Evolutionary conservation across 2,797 vertebrate genomes (phyloP), one percentile per base, ranked within the genome.

Genomic region (Myripristis murdjan): DNA sequence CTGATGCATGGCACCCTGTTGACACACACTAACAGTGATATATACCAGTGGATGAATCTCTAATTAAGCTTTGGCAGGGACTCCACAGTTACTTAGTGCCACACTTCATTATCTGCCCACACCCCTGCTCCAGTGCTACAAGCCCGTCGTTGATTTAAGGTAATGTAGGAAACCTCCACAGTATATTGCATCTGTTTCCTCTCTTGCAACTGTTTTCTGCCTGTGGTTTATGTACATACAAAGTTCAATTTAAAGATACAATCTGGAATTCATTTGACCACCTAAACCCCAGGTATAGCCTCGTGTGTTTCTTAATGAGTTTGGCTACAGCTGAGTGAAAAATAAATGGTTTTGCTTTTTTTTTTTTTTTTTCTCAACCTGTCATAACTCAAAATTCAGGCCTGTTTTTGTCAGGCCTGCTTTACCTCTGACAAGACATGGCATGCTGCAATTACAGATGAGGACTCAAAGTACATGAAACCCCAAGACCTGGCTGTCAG

Each of bases 11-110:
- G 93, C 94, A 91, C 94, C 94, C 94, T 92, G 93, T 92, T 96
- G 96, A 96, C 95, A 95, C 94, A 93, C 94, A 95, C 94, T 96
- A 96, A 97, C 95, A 91, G 94, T 97, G 96, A 97, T 96, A 95
- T 97, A 97, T 96, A 93, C 85, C 89, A 92, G 86, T 89, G 90
- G 94, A 96, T 96, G 96, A 96, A 96, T 96, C 95, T 95, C 94
- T 97, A 96, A 97, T 97, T 97, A 97, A 94, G 92, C 94, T 95
- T 96, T 96, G 96, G 95, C 96, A 95, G 92, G 71, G 81, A 92
- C 93, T 94, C 93, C 84, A 89, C 90, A 92, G 92, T 93, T 95
- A 92, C 93, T 94, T 95, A 96, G 94, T 94, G 91, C 88, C 92
- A 92, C 84, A 94, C 91, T 95, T 95, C 92, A 96, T 95, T 93